Evolutionary conservation across 2,113 vertebrate genomes (phyloP).

Genomic region (Xerus inauris): DNA sequence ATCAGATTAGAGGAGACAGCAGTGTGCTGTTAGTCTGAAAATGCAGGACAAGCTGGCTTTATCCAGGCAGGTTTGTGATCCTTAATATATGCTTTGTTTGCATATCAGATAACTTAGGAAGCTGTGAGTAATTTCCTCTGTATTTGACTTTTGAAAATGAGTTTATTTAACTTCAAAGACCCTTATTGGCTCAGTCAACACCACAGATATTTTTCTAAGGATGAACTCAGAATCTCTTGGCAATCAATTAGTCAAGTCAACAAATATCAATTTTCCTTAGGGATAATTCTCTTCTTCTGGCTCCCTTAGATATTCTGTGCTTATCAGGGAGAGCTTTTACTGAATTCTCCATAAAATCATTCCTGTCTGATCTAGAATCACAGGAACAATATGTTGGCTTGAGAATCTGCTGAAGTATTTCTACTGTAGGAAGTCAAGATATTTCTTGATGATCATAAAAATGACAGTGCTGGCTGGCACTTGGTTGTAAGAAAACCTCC

Average conservation of each 20-base stretch:
- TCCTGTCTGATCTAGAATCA: not conserved
- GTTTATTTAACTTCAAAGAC: constrained; percentile 68
- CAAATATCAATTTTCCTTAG: constrained; percentile 46
- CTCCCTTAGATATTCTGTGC: not conserved
- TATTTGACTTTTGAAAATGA: constrained; percentile 56
- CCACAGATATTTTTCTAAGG: constrained; percentile 61
- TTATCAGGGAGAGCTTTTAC: not conserved
- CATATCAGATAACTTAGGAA: constrained; percentile 48
- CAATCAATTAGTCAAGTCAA: constrained; percentile 43
- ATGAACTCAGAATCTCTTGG: constrained; percentile 48
- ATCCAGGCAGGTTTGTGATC: not conserved
- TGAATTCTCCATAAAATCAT: constrained; percentile 6
- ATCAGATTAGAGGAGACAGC: not conserved
- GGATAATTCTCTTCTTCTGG: not conserved
- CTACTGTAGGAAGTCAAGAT: not conserved
- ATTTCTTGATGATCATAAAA: constrained; percentile 22
- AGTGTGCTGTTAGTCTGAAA: not conserved
- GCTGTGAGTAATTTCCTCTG: constrained; percentile 40
- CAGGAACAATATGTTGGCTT: not conserved
- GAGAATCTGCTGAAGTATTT: constrained; percentile 53
- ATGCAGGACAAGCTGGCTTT: not conserved
- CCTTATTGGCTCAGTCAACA: constrained; percentile 37
- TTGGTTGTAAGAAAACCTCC: not conserved
- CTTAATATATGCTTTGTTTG: not conserved
- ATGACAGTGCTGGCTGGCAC: not conserved